Evolutionary conservation across 2,888 invertebrate genomes (phyloP), one percentile per base, ranked within the genome.

Genomic region (Dryocosmus kuriphilus): DNA sequence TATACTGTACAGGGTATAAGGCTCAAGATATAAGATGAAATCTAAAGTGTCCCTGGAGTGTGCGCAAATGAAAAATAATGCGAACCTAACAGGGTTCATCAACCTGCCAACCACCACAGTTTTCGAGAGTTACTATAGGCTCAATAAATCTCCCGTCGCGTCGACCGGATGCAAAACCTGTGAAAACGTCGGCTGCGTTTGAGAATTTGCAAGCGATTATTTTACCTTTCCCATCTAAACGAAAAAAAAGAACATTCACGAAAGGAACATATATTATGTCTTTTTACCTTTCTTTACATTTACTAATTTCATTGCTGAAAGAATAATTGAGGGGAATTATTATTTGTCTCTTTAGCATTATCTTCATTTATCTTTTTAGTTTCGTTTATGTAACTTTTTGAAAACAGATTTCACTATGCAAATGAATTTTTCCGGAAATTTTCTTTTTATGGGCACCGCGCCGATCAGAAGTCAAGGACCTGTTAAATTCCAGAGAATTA

Each of bases 21-120:
- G 22, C 11, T 38, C 16, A 6, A 51, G 14, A 41, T 19, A 55
- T 60, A 60, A 60, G 27, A 60, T 14, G n/a, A 30, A 51, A 51
- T 30, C 67, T 11, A 71, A 71, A 51, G 51, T 71, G 30, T 71
- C 71, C 71, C 71, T 71, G 71, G 71, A 51, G 51, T 71, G 71
- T 55, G 46, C 51, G 27, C 82, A 83, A 85, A 86, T 86, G 84
- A 85, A 85, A 85, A 86, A 84, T 86, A 85, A 86, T 85, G 83
- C 75, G 77, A 78, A 78, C 79, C 79, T 79, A 83, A 83, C 84
- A n/a, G n/a, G 83, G 82, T 82, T 84, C 80, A 79, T 84, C 80
- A 81, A 84, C 76, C 78, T 80, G 77, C 27, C 71, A 71, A 55
- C 71, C 71, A 30, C 71, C 71, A 30, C 71, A 71, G 30, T 71